Conservation (phyloP, 1,140 invertebrate genomes). For the Thrips palmi region DNA sequence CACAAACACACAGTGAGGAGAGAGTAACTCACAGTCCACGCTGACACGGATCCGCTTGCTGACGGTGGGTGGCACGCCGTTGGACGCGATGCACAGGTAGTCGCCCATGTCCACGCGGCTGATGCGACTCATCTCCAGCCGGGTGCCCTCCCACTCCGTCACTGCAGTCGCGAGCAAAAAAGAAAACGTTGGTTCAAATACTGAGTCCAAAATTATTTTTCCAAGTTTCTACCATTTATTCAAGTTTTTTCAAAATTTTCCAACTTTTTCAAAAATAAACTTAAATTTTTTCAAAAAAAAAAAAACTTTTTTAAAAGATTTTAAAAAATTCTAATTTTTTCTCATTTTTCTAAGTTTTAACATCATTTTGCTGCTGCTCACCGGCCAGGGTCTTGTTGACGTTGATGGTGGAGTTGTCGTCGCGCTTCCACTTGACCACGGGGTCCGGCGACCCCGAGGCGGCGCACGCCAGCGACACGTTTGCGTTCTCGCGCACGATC, state of each 20-base stretch:
- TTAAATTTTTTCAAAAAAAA: neutral
- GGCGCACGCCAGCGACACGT: conserved; percentile 71
- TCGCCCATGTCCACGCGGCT: conserved; percentile 78
- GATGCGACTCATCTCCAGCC: conserved; percentile 64
- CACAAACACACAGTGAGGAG: no score
- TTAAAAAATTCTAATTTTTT: neutral
- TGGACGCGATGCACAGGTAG: conserved; percentile 66
- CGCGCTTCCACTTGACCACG: conserved; percentile 75
- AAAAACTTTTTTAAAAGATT: neutral
- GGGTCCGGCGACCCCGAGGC: conserved; percentile 78
- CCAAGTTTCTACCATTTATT: neutral
- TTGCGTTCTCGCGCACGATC: conserved; percentile 74
- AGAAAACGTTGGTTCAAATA: neutral
- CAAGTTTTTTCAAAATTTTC: no score
- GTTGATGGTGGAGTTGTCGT: conserved; percentile 63
- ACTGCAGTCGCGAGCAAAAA: conserved; percentile 30
- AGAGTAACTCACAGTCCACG: conserved; percentile 90
- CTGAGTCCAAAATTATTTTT: neutral
- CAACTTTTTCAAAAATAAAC: no score
- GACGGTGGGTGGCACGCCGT: conserved; percentile 38
- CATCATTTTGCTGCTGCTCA: conserved; percentile 22
- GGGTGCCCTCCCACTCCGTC: conserved; percentile 63
- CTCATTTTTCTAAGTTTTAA: conserved; percentile 13
- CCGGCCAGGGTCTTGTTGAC: conserved; percentile 64
- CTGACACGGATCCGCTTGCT: conserved; percentile 84